Conservation (phyloP, 1,140 invertebrate species). For the Atta cephalotes region DNA sequence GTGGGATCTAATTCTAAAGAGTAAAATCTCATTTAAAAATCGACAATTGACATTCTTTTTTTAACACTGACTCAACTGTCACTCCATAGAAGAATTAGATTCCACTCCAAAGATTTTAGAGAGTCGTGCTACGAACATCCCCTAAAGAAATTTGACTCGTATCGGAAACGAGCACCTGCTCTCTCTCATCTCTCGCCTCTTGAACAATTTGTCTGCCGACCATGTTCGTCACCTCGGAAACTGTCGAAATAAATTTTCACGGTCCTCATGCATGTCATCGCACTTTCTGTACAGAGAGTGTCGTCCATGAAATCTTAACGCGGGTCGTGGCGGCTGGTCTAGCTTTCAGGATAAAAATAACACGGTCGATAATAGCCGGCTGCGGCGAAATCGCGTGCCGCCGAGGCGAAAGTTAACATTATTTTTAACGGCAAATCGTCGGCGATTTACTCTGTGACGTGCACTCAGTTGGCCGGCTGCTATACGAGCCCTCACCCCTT, state of each 20-base stretch:
- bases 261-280: neutral
- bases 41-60: too few relatives aligned
- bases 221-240: conserved; percentile 9
- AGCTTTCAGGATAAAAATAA: conserved; percentile 59
- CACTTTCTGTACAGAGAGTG: conserved; percentile 11
- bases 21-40: too few relatives aligned
- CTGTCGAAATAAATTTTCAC: conserved; percentile 42
- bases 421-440: conserved; percentile 61
- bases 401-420: conserved; percentile 55
- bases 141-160: conserved; percentile 1
- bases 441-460: conserved; percentile 41
- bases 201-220: neutral
- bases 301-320: conserved; percentile 60
- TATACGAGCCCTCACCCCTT: neutral
- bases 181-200: neutral
- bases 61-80: too few relatives aligned
- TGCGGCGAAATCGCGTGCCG: conserved; percentile 53
- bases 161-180: neutral
- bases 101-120: too few relatives aligned
- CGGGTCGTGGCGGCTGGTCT: conserved; percentile 31
- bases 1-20: too few relatives aligned
- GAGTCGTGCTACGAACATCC: neutral
- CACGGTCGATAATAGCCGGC: conserved; percentile 56
- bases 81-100: too few relatives aligned
- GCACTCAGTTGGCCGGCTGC: neutral